Evolutionary conservation across 2,888 invertebrate genomes (phyloP), one percentile per base, ranked within the genome.

Genomic region (Eilema caniola): DNA sequence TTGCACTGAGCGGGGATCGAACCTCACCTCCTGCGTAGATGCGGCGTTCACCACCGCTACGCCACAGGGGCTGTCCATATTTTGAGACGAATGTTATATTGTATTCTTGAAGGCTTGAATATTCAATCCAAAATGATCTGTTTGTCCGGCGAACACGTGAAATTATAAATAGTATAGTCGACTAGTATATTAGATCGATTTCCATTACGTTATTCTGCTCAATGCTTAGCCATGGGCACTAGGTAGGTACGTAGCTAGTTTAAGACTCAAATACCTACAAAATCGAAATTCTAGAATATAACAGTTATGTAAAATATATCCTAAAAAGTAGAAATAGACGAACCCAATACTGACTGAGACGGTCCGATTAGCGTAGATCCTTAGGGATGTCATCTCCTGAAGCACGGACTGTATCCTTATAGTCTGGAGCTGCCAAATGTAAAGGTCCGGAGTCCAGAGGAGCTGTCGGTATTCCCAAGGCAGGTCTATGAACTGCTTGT

Each of bases 291-390:
- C 24, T 1, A 24, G 14, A 14, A 24, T 20, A 60, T 20, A 20
- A 25, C 24, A 28, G 60, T 61, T 16, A 20, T n/a, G 3, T 11
- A 25, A 59, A 59, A 62, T 28, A 74, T 71, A 76, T n/a, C 73
- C 76, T 67, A 74, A 47, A 79, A 79, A 76, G 64, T 2, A 74
- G 69, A 84, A 86, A 84, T 79, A 70, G 84, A 95, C 95, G 93
- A 92, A 96, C 96, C 96, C 96, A 89, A 96, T 96, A 95, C 96
- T 96, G 90, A 96, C 95, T 88, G 96, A 95, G 88, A 96, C 95
- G 87, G 96, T 96, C 91, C 96, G 95, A 90, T 96, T 96, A 77
- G 93, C 90, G 88, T 96, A 96, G 61, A 96, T 93, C 80, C 96
- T 92, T 74, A 96, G 89, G 20, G 96, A 96, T 33, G 96, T 96